Percentiles rank a stretch among this genome's conserved stretches.
These are phyloP conservation scores for Pristiophorus japonicus DNA, from an alignment of 2,113 vertebrate genomes.

Conservation along the genomic window DNA sequence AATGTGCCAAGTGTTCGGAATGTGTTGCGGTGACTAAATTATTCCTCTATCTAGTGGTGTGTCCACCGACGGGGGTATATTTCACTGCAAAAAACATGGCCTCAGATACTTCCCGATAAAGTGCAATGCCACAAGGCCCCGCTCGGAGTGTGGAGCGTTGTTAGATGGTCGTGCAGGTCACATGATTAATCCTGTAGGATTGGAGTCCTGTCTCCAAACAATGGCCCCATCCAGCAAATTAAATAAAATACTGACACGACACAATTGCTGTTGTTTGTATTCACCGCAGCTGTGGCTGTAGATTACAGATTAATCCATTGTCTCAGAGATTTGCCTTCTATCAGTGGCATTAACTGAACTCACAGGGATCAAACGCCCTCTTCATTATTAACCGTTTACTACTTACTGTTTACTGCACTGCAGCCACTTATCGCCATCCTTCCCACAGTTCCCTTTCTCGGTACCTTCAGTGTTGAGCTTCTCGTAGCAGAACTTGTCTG, in stretches of 20 bases:
- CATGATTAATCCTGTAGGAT: not conserved
- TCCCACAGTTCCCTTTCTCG: slow-evolving; percentile 94
- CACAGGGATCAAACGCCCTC: no score
- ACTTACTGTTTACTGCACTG: slow-evolving; percentile 98
- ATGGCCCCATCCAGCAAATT: not conserved
- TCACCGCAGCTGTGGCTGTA: not conserved
- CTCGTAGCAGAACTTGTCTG: slow-evolving; percentile 97
- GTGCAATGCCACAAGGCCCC: not conserved
- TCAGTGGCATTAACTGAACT: not conserved
- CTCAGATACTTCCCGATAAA: not conserved
- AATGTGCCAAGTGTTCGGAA: not conserved
- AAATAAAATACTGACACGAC: not conserved
- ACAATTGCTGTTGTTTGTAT: not conserved
- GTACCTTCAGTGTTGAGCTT: slow-evolving; percentile 97
- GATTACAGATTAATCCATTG: not conserved
- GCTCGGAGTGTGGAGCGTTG: not conserved
- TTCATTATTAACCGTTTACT: not conserved
- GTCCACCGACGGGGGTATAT: not conserved
- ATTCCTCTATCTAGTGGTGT: not conserved
- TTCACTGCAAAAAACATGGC: not conserved
- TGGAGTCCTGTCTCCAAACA: not conserved
- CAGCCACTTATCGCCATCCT: slow-evolving; percentile 82
- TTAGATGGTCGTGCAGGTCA: not conserved
- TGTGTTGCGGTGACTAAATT: not conserved
- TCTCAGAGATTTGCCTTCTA: not conserved